Percentiles rank a stretch among this genome's conserved stretches.
Evolutionary conservation across 2,888 invertebrate species (phyloP).

Genomic region (Phaedon cochleariae): DNA sequence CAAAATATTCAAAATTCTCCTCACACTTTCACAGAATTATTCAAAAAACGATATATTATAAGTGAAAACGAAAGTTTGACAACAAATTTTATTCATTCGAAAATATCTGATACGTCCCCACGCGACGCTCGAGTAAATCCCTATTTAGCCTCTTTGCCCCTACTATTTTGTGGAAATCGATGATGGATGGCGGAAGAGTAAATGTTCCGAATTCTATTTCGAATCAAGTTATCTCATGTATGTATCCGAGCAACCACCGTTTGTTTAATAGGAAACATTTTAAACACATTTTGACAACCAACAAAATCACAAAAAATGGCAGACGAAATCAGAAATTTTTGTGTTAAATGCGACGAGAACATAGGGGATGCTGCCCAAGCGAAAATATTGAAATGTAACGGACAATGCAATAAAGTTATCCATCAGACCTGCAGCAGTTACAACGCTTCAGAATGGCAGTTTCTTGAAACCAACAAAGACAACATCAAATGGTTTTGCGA

Average conservation of each 20-base stretch:
- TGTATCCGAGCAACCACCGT: neutral
- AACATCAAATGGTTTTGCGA: constrained; percentile 50
- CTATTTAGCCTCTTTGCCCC: too few relatives aligned
- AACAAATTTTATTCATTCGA: too few relatives aligned
- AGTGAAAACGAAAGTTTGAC: too few relatives aligned
- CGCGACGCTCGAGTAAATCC: too few relatives aligned
- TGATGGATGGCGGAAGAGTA: too few relatives aligned
- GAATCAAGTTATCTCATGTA: neutral
- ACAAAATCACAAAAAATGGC: constrained; percentile 37
- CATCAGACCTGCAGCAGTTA: constrained; percentile 48
- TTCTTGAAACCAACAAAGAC: constrained; percentile 44
- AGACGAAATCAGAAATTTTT: constrained; percentile 47
- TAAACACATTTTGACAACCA: neutral
- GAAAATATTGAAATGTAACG: constrained; percentile 46
- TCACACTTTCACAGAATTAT: too few relatives aligned
- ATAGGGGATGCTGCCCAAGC: constrained; percentile 32
- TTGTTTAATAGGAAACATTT: too few relatives aligned
- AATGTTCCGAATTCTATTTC: too few relatives aligned
- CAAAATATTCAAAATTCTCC: too few relatives aligned
- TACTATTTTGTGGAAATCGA: too few relatives aligned
- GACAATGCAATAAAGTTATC: constrained; percentile 45
- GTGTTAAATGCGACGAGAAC: constrained; percentile 48
- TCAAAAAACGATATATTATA: too few relatives aligned
- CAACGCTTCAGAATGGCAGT: constrained; percentile 45
- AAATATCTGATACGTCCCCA: too few relatives aligned